phyloP scores from a whole-genome alignment of 2,888 invertebrate species.

The Osmoderma eremita region DNA sequence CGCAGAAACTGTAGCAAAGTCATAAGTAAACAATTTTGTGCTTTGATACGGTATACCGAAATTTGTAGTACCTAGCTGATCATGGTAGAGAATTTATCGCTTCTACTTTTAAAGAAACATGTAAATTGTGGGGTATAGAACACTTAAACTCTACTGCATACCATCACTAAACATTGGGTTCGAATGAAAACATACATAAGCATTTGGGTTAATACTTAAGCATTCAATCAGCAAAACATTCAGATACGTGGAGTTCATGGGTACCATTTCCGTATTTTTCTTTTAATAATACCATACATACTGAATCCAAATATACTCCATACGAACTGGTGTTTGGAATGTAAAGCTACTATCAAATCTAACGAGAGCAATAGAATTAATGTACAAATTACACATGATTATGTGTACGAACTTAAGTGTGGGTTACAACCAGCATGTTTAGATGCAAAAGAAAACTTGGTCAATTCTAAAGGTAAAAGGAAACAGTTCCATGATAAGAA shows the following conservation, averaged over 20 bases:
- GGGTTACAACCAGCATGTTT: constrained; percentile 27
- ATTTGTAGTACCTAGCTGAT: constrained; percentile 40
- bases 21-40: constrained; percentile 46
- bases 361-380: background rate
- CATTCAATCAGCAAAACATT: constrained; percentile 28
- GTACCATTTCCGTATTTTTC: constrained; percentile 39
- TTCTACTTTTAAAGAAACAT: too few relatives aligned
- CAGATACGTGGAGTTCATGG: constrained; percentile 35
- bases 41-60: constrained; percentile 40
- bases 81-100: constrained; percentile 42
- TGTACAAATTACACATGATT: too few relatives aligned
- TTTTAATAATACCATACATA: constrained; percentile 32
- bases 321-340: constrained; percentile 34
- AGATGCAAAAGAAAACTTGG: constrained; percentile 31
- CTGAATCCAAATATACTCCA: constrained; percentile 33
- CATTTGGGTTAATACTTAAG: constrained; percentile 39
- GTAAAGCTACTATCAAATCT: too few relatives aligned
- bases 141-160: constrained; percentile 41
- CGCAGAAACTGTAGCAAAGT: too few relatives aligned
- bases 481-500: background rate
- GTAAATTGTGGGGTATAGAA: too few relatives aligned
- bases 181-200: constrained; percentile 43
- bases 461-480: constrained; percentile 13
- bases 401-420: constrained; percentile 30
- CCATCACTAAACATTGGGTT: constrained; percentile 41